phyloP scores from a whole-genome alignment of 1,140 invertebrate genomes.

The Propsilocerus akamusi region DNA sequence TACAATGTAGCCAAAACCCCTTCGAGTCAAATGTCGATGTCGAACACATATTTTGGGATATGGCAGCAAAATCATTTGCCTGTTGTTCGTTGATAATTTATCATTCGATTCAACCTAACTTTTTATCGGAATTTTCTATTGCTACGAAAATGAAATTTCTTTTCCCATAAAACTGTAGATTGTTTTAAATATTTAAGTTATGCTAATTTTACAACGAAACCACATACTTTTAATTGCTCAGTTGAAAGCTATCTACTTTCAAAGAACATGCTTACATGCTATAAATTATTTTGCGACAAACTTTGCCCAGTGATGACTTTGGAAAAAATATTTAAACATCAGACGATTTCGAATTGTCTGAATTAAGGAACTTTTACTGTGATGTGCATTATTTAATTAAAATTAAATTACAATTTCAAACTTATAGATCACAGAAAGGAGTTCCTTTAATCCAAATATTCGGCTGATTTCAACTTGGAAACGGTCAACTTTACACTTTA shows the following conservation, averaged over 20 bases:
- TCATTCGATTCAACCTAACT: too few species aligned
- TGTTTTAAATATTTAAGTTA: too few species aligned
- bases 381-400: not conserved
- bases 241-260: too few species aligned
- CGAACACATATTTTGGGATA: not conserved
- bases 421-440: not conserved
- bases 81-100: too few species aligned
- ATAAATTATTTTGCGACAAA: not conserved
- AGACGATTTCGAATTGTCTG: not conserved
- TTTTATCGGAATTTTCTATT: too few species aligned
- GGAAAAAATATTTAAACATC: not conserved
- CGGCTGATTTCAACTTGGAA: too few species aligned
- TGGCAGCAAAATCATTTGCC: not conserved
- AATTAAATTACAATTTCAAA: not conserved
- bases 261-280: too few species aligned
- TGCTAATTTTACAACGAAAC: too few species aligned
- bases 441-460: not conserved
- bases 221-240: too few species aligned
- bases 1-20: not conserved
- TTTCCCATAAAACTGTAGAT: too few species aligned
- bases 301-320: not conserved
- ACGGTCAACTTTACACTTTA: not conserved
- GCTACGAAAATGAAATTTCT: too few species aligned
- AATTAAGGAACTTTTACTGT: not conserved
- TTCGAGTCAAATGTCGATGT: constrained; percentile 1